A percentile compares a stretch with the other conserved stretches of the same genome.
phyloP scores from a whole-genome alignment of 1,140 invertebrate species.

The Brachionus rubens region DNA sequence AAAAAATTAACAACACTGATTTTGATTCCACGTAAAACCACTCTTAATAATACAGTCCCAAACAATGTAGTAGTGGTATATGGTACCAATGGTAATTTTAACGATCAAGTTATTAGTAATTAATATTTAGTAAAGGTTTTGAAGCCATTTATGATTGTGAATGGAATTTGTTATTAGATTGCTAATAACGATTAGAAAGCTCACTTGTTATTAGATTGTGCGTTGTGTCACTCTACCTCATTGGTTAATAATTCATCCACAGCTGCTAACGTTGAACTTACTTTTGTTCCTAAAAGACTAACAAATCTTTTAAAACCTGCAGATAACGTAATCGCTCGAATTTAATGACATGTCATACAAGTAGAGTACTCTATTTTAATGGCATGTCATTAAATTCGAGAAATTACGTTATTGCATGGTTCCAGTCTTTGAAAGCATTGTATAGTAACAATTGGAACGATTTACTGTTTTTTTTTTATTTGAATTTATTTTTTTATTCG shows the following conservation, averaged over 20 bases:
- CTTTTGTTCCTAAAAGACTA: neutral
- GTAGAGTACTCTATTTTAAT: too few relatives aligned
- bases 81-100: constrained; percentile 4
- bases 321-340: too few relatives aligned
- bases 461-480: too few relatives aligned
- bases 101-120: neutral
- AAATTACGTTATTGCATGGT: too few relatives aligned
- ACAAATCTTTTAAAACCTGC: neutral
- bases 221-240: neutral
- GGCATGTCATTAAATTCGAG: too few relatives aligned
- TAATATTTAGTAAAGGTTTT: neutral
- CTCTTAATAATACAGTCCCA: neutral
- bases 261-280: neutral
- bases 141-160: constrained; percentile 3
- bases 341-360: too few relatives aligned
- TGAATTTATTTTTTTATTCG: too few relatives aligned
- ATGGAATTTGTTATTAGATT: too few relatives aligned
- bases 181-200: too few relatives aligned
- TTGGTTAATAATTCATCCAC: neutral
- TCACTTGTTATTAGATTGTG: neutral
- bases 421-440: neutral
- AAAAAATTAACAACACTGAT: neutral
- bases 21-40: neutral
- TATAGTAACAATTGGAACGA: neutral
- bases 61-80: neutral